phyloP scores from a whole-genome alignment of 2,797 vertebrate genomes.

The Neopelma chrysocephalum region DNA sequence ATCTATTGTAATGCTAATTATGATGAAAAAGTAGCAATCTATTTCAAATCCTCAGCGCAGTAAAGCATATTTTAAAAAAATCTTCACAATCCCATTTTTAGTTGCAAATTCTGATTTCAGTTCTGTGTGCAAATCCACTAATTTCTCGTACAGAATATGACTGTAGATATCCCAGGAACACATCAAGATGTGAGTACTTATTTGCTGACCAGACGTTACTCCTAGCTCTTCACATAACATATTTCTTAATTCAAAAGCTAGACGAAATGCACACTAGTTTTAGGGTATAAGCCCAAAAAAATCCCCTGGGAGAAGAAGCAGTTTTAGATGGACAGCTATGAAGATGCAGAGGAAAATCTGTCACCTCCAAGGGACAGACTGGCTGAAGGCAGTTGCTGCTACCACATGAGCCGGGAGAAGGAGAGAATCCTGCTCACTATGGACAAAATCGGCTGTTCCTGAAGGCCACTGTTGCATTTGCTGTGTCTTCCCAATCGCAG shows the following conservation, averaged over 20 bases:
- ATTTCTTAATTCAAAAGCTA: background rate
- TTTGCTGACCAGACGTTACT: background rate
- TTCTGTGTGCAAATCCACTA: background rate
- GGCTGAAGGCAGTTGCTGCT: background rate
- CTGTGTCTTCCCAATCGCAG: background rate
- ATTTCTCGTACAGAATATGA: background rate
- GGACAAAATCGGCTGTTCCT: background rate
- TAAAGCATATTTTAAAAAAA: background rate
- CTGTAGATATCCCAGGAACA: background rate
- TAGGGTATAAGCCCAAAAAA: background rate
- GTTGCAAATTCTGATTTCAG: background rate
- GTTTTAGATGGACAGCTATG: background rate
- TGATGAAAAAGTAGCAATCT: background rate
- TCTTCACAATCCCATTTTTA: background rate
- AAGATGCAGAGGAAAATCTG: background rate
- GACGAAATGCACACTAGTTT: background rate
- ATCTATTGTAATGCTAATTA: background rate
- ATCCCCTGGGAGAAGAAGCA: background rate
- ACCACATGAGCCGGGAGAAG: background rate
- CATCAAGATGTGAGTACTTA: background rate
- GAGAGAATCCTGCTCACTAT: background rate
- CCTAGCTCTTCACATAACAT: background rate
- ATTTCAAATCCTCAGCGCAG: background rate
- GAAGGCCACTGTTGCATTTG: background rate
- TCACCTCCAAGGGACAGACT: background rate